Evolutionary conservation across 2,888 invertebrate species (phyloP), one percentile per base, ranked within the genome.

Genomic region (Escarpia spicata): DNA sequence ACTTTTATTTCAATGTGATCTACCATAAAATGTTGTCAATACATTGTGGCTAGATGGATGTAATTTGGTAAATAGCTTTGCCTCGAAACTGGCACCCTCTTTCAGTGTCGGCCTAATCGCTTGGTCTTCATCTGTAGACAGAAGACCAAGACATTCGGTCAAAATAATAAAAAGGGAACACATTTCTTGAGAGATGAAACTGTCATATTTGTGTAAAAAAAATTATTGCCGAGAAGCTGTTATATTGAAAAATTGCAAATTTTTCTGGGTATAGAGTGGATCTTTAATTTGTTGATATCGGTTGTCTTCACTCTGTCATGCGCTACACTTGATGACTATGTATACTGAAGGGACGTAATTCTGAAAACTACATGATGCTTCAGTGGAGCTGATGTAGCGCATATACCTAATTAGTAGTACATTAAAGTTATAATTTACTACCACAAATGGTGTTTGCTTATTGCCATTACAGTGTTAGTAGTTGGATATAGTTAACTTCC

Each of bases 281-380:
- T 52, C 52, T 52, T 52, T 52, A 52, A 52, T 52, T 52, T 52
- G 52, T 52, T 52, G 0, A 37, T 37, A 37, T 37, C 37, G 1
- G 37, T 37, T 37, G 37, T 37, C 37, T 75, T 75, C 75, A n/a
- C 26, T 75, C 6, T 26, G 75, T 75, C 19, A 19, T 75, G 75
- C 19, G 75, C 75, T 75, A 26, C 26, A 75, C 75, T 26, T 75
- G 75, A 75, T 75, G 75, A 75, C 75, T 26, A 75, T 26, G 15
- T 26, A 75, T 75, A 26, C 75, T 75, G 75, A 75, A 75, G 75
- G 75, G 75, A 75, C 75, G 75, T 75, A 75, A 75, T 75, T 75
- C 75, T 75, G 75, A 75, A 75, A 75, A 75, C 75, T 75, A 75
- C 75, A 75, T 75, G 75, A 75, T 75, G 75, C 75, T 75, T 75